These are phyloP conservation scores for Siderastrea radians DNA, from an alignment of 92 coral and sea anemone species.

Conservation along the genomic window DNA sequence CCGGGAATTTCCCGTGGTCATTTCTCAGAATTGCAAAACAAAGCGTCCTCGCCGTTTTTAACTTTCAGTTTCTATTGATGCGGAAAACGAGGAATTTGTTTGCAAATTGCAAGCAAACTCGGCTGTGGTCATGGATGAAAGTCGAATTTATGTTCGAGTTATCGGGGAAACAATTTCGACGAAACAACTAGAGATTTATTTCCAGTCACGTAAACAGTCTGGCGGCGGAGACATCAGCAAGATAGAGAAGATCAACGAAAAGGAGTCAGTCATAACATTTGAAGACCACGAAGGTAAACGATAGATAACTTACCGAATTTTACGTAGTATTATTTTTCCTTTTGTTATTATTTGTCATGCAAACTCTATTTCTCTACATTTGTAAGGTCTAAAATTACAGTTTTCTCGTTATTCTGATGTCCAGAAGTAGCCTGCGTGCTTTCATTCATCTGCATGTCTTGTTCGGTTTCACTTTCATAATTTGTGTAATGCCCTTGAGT, in stretches of 20 bases:
- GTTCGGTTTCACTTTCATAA: slow-evolving; percentile 20
- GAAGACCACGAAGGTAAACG: slow-evolving; percentile 37
- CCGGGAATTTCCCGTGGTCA: not conserved
- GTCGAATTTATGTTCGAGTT: slow-evolving; percentile 29
- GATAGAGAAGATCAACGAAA: slow-evolving; percentile 25
- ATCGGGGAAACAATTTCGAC: slow-evolving; percentile 11
- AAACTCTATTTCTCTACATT: too few relatives aligned
- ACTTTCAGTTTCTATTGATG: slow-evolving; percentile 24
- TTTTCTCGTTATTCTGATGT: too few relatives aligned
- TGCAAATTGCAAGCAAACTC: too few relatives aligned
- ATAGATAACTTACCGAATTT: not conserved
- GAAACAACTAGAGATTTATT: slow-evolving; percentile 43
- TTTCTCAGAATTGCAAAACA: not conserved
- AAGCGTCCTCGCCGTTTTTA: not conserved
- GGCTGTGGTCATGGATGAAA: not conserved
- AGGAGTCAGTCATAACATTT: slow-evolving; percentile 46
- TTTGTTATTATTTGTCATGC: too few relatives aligned
- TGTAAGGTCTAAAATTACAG: too few relatives aligned
- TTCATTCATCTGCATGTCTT: not conserved
- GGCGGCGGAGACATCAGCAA: slow-evolving; percentile 63
- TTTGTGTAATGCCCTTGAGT: not conserved
- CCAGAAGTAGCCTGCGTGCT: too few relatives aligned
- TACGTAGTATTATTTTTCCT: too few relatives aligned
- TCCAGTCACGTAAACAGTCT: slow-evolving; percentile 55
- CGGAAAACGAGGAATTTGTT: not conserved